These are phyloP conservation scores for Calidris pygmaea DNA, from an alignment of 2,113 vertebrate species.

Conservation along the genomic window DNA sequence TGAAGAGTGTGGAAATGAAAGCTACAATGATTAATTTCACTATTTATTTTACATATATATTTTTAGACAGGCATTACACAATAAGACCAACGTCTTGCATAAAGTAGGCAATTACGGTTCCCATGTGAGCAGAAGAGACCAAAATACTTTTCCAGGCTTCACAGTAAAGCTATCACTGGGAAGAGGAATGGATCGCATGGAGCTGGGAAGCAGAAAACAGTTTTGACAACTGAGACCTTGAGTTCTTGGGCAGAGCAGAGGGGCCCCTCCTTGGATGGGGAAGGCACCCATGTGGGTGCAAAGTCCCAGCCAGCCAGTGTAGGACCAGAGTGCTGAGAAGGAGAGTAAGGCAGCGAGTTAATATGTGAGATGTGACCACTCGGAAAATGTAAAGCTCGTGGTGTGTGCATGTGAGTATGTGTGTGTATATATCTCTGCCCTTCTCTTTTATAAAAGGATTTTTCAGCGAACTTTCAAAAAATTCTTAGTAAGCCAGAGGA, in stretches of 20 bases:
- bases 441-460: neutral
- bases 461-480: neutral
- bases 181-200: neutral
- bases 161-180: neutral
- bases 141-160: neutral
- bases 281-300: neutral
- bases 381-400: neutral
- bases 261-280: neutral
- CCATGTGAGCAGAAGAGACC: neutral
- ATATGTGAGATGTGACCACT: neutral
- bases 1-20: neutral
- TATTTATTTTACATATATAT: neutral
- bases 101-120: neutral
- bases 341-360: neutral
- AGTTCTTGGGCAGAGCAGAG: neutral
- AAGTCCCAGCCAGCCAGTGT: fast-evolving
- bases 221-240: neutral
- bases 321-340: neutral
- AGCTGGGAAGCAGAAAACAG: neutral
- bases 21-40: neutral
- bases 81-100: neutral
- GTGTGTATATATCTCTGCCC: neutral
- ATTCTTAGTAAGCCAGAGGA: neutral
- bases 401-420: fast-evolving
- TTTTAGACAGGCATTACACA: neutral